A percentile compares a stretch with the other conserved stretches of the same genome.
phyloP scores from a whole-genome alignment of 2,888 invertebrate species.

The Odiellus spinosus region DNA sequence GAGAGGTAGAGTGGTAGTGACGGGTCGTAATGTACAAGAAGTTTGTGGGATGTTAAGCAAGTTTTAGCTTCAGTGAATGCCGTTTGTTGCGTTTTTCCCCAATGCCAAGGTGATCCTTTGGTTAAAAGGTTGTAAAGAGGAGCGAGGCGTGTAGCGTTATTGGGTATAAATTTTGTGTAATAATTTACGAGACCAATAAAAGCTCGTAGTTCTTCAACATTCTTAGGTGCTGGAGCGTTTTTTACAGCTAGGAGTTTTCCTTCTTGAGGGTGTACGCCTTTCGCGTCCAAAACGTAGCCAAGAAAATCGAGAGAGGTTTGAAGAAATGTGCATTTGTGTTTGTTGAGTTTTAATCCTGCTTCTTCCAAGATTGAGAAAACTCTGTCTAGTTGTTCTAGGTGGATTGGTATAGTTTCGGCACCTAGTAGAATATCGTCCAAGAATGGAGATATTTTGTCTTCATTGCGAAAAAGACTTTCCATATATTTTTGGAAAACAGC shows the following conservation, averaged over 20 bases:
- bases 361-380: not conserved
- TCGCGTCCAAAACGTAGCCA: conserved; percentile 17
- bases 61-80: conserved; percentile 20
- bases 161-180: conserved; percentile 22
- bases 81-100: conserved; percentile 13
- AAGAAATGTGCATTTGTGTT: conserved; percentile 19
- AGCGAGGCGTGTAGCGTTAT: conserved; percentile 17
- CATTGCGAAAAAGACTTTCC: not conserved
- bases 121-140: conserved; percentile 20
- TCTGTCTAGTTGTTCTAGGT: not conserved
- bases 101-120: conserved; percentile 17
- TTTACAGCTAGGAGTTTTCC: conserved; percentile 21
- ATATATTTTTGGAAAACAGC: conserved; percentile 5
- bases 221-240: conserved; percentile 21
- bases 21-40: conserved; percentile 25
- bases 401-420: not conserved
- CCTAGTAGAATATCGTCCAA: not conserved
- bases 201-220: conserved; percentile 21
- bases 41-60: conserved; percentile 17
- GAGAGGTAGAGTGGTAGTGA: conserved; percentile 23
- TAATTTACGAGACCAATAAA: conserved; percentile 23
- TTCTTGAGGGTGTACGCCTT: conserved; percentile 18
- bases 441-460: not conserved
- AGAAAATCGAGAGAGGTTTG: conserved; percentile 21
- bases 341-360: not conserved